phyloP scores from a whole-genome alignment of 2,113 vertebrate genomes.

The Lycaon pictus region DNA sequence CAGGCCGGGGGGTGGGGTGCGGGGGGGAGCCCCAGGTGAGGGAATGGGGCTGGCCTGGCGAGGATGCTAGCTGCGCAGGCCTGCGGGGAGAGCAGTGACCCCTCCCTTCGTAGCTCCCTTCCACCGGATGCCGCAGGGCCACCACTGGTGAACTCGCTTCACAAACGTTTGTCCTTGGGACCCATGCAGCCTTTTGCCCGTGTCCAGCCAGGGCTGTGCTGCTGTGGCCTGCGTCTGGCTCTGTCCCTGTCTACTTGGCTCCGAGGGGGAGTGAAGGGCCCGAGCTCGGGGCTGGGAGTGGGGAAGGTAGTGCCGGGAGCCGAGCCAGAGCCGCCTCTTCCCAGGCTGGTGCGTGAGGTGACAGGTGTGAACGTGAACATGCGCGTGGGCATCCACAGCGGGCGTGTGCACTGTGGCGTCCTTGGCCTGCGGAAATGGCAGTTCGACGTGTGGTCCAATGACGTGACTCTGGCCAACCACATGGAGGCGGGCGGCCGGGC shows the following conservation, averaged over 20 bases:
- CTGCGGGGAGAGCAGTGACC: background rate
- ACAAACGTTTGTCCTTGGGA: background rate
- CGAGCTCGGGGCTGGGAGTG: background rate
- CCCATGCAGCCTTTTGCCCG: background rate
- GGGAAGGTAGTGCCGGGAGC: background rate
- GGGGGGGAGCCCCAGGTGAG: background rate
- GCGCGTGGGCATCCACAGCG: constrained; percentile 98
- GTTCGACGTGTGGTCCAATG: constrained; percentile 98
- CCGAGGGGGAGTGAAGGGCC: background rate
- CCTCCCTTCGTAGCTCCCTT: background rate
- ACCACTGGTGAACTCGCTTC: background rate
- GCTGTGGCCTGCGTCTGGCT: background rate
- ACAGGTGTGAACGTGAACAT: constrained; percentile 99
- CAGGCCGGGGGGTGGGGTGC: background rate
- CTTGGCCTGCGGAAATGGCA: constrained; percentile 98
- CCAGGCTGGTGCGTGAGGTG: constrained; percentile 96
- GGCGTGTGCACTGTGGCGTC: constrained; percentile 96
- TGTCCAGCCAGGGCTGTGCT: background rate
- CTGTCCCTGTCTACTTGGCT: background rate
- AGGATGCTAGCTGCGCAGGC: background rate
- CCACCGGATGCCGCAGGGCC: background rate
- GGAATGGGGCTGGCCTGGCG: background rate
- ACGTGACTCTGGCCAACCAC: constrained; percentile 97
- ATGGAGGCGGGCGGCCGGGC: constrained; percentile 98
- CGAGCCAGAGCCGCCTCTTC: background rate